Base-by-base conservation (phyloP, 2,888 invertebrate species). In the Azorinus chamasolen region DNA sequence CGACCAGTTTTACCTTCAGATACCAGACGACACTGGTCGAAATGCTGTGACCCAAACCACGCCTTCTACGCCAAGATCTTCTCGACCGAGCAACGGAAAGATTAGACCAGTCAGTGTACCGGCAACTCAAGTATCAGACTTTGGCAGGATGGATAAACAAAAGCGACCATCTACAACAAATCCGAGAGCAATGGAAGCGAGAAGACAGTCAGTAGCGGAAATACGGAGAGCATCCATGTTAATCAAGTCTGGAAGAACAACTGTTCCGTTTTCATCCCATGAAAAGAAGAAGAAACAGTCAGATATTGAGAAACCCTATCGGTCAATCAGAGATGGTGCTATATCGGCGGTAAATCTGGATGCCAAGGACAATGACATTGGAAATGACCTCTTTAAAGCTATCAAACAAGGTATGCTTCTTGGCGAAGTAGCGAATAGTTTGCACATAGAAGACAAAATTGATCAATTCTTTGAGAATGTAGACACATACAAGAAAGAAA, bases 321-420 rank as follows among this genome's bases (percentile, higher is more conserved):
- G 79, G 14, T 70, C 79, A 10, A 72, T 75, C 16, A 43, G 73
- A 71, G 74, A 81, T 12, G 64, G 74, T 8, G 53, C 27, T 8
- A 51, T 61, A 8, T 62, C 77, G 2, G 79, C 78, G 32, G 48
- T 68, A 27, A 84, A 84, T 16, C 79, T 83, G 59, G 73, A 24
- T 5, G 25, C 81, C 10, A 79, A 86, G 22, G 87, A 85, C 37
- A 83, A 85, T 57, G 87, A 83, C 53, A 57, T 89, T 5, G 89
- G 88, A 0, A 88, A 84, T 16, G 87, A 89, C 55, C 69, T 87
- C 6, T 83, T 77, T 59, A 89, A 88, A 54, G 88, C 87, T 39
- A 80, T 88, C 6, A 85, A 90, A 12, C 86, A 85, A 58, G 87
- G 86, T 53, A 68, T 90, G 20, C 62, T 91, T 24, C 75, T 87